Base-by-base conservation (phyloP, 2,797 vertebrate species). In the Apogon talboti region DNA sequence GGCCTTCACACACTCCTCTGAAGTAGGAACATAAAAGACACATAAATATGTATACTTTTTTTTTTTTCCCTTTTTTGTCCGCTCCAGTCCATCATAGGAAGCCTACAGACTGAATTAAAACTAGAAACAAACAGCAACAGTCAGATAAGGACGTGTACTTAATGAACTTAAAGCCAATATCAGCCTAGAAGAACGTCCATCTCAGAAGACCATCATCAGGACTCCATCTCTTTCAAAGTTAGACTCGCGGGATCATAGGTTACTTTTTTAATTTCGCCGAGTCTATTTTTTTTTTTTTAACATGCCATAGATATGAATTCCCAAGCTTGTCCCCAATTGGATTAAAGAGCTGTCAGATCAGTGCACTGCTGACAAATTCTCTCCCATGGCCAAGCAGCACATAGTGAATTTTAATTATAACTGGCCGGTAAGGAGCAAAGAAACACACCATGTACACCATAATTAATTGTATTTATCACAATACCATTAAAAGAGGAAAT, bases 281-380 rank as follows among this genome's bases (percentile, higher is more conserved):
- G 91, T 93, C 91, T 52, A 82, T 93, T 81, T 71, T 83, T 69
- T 80, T 72, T 73, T 47, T 47, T 21, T 21, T 21, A 2, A 64
- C 66, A 75, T 60, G 86, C 83, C 87, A 93, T 93, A 95, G 91
- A 94, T 95, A 95, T 95, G 92, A 95, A 95, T 88, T 90, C 90
- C 88, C 88, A 88, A 44, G 89, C 51, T 69, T 86, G 90, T 90
- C 87, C 93, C 82, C 92, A 55, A 79, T 90, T 60, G 72, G 94
- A 95, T 95, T 93, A 93, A 94, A 94, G 86, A 74, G 92, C 95
- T 95, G 95, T 96, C 96, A 95, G 82, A 81, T 78, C 88, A 90
- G 87, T 84, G 67, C 51, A 66, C 73, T 61, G 87, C 92, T 95
- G 94, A 96, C 94, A 95, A 96, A 96, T 95, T 92, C 92, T 93